Evolutionary conservation across 2,113 vertebrate genomes (phyloP).

Genomic region (Anolis sagrei): DNA sequence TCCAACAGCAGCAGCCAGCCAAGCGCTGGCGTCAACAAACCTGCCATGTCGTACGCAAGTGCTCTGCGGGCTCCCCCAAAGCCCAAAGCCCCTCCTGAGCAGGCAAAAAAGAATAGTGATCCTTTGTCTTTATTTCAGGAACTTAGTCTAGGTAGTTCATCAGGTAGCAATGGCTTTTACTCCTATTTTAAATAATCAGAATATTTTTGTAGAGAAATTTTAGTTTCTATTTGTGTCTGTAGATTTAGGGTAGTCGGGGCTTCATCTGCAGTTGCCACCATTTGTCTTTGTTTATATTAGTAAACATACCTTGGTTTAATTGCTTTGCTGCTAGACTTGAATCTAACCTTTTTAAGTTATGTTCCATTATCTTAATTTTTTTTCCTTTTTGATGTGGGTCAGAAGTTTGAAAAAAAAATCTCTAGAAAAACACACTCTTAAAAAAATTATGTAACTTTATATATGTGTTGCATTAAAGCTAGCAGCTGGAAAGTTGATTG

Average conservation of each 20-base stretch:
- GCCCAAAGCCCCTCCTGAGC: constrained; percentile 92
- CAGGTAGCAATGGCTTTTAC: constrained; percentile 99
- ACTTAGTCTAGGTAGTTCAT: constrained; percentile 97
- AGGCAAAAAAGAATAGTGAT: constrained; percentile 97
- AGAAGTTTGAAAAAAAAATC: constrained; percentile 79
- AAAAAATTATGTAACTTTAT: constrained; percentile 80
- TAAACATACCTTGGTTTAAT: constrained; percentile 80
- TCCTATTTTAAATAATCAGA: constrained; percentile 98
- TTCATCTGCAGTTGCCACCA: constrained; percentile 77
- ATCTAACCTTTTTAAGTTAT: constrained; percentile 81
- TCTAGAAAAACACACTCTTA: constrained; percentile 73
- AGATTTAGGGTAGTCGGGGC: constrained; percentile 79
- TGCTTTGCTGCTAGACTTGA: constrained; percentile 85
- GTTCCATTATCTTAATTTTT: constrained; percentile 78
- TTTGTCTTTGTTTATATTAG: constrained; percentile 78
- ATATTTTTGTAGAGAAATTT: constrained; percentile 86
- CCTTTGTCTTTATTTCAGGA: constrained; percentile 97
- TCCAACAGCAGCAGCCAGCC: constrained; percentile 77
- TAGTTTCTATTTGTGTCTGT: constrained; percentile 88
- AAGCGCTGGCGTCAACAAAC: constrained; percentile 80
- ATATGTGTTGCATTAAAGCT: constrained; percentile 80
- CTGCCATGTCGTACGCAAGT: constrained; percentile 97
- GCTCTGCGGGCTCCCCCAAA: constrained; percentile 96
- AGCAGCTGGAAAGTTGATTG: constrained; percentile 82
- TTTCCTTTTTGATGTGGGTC: constrained; percentile 78